Evolutionary conservation across 2,888 invertebrate genomes (phyloP).

Genomic region (Macroteleia sp.): DNA sequence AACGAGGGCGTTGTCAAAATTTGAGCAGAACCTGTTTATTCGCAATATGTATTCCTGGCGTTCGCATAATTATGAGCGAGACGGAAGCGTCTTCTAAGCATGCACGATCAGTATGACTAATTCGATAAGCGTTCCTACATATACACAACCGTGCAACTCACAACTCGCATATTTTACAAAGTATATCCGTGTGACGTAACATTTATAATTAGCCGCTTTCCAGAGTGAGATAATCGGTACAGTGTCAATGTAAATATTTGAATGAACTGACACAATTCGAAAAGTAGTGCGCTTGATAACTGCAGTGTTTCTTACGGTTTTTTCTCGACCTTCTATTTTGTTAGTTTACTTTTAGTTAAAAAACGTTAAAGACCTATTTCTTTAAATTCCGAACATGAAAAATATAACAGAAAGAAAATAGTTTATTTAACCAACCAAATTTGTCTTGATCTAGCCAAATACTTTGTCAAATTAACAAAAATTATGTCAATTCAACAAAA

Average conservation of each 20-base stretch:
- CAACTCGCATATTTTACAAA: slow-evolving; percentile 24
- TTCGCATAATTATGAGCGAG: slow-evolving; percentile 29
- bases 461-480: too few relatives aligned
- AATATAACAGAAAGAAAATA: too few relatives aligned
- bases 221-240: slow-evolving; percentile 14
- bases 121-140: slow-evolving; percentile 41
- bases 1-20: slow-evolving; percentile 31
- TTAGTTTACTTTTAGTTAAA: too few relatives aligned
- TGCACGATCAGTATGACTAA: slow-evolving; percentile 50
- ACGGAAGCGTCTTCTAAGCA: slow-evolving; percentile 42
- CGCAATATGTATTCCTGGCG: slow-evolving; percentile 19
- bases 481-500: too few relatives aligned
- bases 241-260: slow-evolving; percentile 18
- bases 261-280: neutral
- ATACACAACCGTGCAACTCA: slow-evolving; percentile 10
- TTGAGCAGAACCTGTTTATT: slow-evolving; percentile 13
- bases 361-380: too few relatives aligned
- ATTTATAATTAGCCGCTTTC: slow-evolving; percentile 28
- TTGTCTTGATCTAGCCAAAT: too few relatives aligned
- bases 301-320: too few relatives aligned
- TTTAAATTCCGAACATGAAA: too few relatives aligned
- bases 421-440: too few relatives aligned
- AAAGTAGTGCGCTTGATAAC: too few relatives aligned
- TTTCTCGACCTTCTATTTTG: too few relatives aligned
- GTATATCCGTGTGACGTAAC: slow-evolving; percentile 16